These are phyloP conservation scores for Panthera tigris DNA, from an alignment of 2,113 vertebrate species.

Conservation along the genomic window DNA sequence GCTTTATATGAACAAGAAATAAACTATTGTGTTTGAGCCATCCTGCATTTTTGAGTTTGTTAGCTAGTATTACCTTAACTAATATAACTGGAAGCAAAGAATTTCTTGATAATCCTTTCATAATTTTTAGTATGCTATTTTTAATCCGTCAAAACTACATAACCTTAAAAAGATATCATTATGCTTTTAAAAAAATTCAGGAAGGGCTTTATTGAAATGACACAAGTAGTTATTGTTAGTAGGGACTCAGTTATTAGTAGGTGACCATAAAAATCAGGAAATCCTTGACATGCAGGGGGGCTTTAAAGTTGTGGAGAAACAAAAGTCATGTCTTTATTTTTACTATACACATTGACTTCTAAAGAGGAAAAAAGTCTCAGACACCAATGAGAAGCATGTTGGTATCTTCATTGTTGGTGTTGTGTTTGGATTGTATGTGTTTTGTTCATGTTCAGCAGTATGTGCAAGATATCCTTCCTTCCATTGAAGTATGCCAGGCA, in stretches of 20 bases:
- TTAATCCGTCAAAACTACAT: neutral
- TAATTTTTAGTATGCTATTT: neutral
- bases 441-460: neutral
- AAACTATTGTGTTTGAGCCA: neutral
- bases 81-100: neutral
- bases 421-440: neutral
- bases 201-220: neutral
- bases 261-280: neutral
- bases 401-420: neutral
- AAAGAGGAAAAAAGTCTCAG: neutral
- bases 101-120: neutral
- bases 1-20: neutral
- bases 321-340: neutral
- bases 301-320: neutral
- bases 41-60: neutral
- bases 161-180: neutral
- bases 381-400: neutral
- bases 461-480: neutral
- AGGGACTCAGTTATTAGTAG: neutral
- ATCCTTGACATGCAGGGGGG: neutral
- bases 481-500: neutral
- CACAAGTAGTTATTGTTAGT: neutral
- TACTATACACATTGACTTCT: neutral
- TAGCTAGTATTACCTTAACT: neutral
- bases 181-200: neutral